Evolutionary conservation across 2,113 vertebrate species (phyloP).

Genomic region (Butastur rufipennis): DNA sequence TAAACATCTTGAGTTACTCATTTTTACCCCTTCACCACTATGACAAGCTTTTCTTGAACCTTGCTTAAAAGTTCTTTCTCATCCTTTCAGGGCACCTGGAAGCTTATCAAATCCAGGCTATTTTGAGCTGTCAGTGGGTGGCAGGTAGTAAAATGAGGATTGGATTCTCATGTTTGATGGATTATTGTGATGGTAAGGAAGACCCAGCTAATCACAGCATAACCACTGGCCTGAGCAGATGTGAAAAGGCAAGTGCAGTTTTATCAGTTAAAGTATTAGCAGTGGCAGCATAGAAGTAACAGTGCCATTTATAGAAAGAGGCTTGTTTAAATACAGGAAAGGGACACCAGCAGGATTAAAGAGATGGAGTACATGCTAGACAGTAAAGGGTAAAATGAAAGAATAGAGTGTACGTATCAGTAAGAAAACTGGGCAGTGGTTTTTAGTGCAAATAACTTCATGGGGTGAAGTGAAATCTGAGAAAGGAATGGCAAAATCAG

Average conservation of each 20-base stretch:
- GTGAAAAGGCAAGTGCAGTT: not conserved
- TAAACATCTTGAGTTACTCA: constrained; percentile 38
- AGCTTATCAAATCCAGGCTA: constrained; percentile 6
- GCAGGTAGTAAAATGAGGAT: constrained; percentile 2
- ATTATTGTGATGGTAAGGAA: not conserved
- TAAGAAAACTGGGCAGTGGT: not conserved
- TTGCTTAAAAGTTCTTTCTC: constrained; percentile 15
- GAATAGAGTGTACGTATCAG: not conserved
- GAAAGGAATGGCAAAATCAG: not conserved
- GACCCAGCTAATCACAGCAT: not conserved
- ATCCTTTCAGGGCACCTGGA: constrained; percentile 29
- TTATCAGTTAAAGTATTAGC: not conserved
- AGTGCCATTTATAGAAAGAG: not conserved
- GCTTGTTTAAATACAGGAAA: not conserved
- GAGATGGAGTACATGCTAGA: not conserved
- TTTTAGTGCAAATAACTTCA: not conserved
- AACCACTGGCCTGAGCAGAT: not conserved
- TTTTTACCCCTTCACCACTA: constrained; percentile 39
- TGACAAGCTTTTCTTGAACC: constrained; percentile 34
- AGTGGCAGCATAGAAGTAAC: not conserved
- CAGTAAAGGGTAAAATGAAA: not conserved
- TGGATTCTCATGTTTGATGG: constrained; percentile 20
- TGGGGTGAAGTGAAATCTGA: not conserved
- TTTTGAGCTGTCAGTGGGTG: constrained; percentile 3
- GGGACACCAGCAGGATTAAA: not conserved